A percentile compares a stretch with the other conserved stretches of the same genome.
Evolutionary conservation across 2,888 invertebrate species (phyloP).

Genomic region (Ypsolopha sequella): DNA sequence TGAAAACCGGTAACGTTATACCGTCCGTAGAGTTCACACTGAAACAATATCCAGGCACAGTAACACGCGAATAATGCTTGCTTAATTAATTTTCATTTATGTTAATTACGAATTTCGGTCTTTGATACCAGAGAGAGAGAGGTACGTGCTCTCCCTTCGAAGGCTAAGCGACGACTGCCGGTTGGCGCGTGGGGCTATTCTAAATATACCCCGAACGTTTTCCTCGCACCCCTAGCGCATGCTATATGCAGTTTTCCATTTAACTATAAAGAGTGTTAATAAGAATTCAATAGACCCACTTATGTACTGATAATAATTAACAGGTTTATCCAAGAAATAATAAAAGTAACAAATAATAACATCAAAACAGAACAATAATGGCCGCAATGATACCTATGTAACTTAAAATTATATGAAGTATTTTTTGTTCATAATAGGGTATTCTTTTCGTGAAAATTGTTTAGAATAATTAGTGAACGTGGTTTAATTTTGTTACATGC

Average conservation of each 20-base stretch:
- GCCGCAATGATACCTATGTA: no score
- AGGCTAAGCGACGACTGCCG: slow-evolving; percentile 33
- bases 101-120: slow-evolving; percentile 45
- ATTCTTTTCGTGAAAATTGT: no score
- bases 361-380: no score
- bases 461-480: no score
- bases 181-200: slow-evolving; percentile 43
- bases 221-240: slow-evolving; percentile 55
- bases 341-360: no score
- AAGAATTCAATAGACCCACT: no score
- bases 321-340: no score
- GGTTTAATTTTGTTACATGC: no score
- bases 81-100: slow-evolving; percentile 45
- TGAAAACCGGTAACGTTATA: slow-evolving; percentile 10
- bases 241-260: slow-evolving; percentile 66
- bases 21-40: neutral
- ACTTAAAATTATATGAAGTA: no score
- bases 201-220: slow-evolving; percentile 65
- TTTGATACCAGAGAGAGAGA: slow-evolving; percentile 24
- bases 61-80: slow-evolving; percentile 33
- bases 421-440: no score
- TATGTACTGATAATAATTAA: no score
- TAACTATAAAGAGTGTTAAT: no score
- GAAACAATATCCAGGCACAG: slow-evolving; percentile 43
- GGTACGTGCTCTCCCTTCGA: slow-evolving; percentile 39